Evolutionary conservation across 1,140 invertebrate genomes (phyloP).

Genomic region (Macrobrachium rosenbergii): DNA sequence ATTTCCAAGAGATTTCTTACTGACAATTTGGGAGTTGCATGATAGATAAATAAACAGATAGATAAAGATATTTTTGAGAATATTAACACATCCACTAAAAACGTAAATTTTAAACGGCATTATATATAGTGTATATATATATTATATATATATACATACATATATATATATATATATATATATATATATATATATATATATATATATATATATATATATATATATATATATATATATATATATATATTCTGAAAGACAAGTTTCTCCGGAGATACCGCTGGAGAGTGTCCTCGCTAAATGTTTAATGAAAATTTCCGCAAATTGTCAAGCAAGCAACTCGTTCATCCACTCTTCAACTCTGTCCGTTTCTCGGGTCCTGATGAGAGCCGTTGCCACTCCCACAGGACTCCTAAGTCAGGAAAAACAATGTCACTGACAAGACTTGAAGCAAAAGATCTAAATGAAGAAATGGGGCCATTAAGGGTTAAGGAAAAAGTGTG

Average conservation of each 20-base stretch:
- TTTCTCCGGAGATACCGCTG: not conserved
- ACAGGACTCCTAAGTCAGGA: too few species aligned
- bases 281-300: not conserved
- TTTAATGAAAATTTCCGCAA: not conserved
- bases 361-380: too few species aligned
- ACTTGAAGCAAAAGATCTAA: too few species aligned
- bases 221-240: constrained; percentile 1
- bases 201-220: constrained; percentile 7
- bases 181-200: constrained; percentile 1
- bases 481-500: too few species aligned
- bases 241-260: not conserved
- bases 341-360: too few species aligned
- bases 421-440: too few species aligned
- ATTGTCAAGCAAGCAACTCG: not conserved
- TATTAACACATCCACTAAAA: constrained; percentile 5
- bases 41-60: not conserved
- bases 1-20: not conserved
- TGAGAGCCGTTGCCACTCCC: too few species aligned
- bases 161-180: constrained; percentile 30
- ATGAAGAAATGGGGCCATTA: too few species aligned
- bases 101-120: not conserved
- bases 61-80: not conserved
- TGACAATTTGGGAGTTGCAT: too few species aligned
- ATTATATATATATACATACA: constrained; percentile 30
- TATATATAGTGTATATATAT: constrained; percentile 11